Evolutionary conservation across 2,888 invertebrate genomes (phyloP).

Genomic region (Lasius fuliginosus): DNA sequence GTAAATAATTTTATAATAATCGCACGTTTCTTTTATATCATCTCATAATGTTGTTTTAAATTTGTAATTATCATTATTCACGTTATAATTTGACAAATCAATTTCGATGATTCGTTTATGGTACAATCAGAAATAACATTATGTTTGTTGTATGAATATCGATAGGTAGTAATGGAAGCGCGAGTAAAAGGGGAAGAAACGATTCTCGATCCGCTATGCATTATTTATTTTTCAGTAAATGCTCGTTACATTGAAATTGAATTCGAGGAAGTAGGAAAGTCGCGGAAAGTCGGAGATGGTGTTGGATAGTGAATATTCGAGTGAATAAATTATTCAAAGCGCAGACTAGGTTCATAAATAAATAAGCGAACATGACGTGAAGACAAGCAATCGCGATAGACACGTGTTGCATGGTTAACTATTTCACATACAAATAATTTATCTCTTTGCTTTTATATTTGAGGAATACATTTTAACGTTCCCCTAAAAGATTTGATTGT

Average conservation of each 20-base stretch:
- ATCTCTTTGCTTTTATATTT: neutral
- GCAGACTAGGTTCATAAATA: slow-evolving; percentile 14
- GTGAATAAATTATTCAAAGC: slow-evolving; percentile 24
- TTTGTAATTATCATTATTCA: no score
- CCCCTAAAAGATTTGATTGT: no score
- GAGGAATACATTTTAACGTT: neutral
- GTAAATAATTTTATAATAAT: no score
- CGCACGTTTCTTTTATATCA: no score
- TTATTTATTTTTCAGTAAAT: slow-evolving; percentile 25
- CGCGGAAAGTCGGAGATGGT: neutral
- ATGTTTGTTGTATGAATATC: neutral
- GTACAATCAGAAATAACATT: neutral
- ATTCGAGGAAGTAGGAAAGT: slow-evolving; percentile 1
- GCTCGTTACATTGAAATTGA: slow-evolving; percentile 37
- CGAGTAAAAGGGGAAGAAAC: neutral
- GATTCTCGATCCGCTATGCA: slow-evolving; percentile 2
- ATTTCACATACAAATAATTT: neutral
- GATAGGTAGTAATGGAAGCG: neutral
- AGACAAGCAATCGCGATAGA: neutral
- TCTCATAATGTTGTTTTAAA: no score
- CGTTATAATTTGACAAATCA: no score
- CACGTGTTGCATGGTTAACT: neutral
- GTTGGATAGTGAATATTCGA: neutral
- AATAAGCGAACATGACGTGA: neutral
- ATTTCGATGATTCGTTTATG: no score